Conservation (phyloP, 2,888 invertebrate genomes). For the Sarcophaga variegata region DNA sequence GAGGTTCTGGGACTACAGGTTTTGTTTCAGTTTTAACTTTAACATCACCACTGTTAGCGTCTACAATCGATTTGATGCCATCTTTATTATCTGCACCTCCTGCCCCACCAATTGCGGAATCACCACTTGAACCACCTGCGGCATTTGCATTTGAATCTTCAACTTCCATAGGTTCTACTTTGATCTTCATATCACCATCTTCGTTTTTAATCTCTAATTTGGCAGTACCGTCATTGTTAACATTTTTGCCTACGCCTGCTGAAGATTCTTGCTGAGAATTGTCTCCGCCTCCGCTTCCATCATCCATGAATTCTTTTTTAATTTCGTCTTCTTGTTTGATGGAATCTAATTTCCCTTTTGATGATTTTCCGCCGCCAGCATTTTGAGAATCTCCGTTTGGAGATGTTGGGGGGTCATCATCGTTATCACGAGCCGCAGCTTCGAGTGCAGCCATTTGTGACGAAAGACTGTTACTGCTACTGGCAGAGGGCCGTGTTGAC, state of each 20-base stretch:
- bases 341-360: slow-evolving; percentile 86
- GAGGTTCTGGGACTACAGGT: slow-evolving; percentile 84
- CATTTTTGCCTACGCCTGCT: slow-evolving; percentile 84
- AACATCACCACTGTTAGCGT: slow-evolving; percentile 75
- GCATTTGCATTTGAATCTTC: slow-evolving; percentile 74
- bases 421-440: slow-evolving; percentile 86
- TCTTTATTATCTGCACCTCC: slow-evolving; percentile 83
- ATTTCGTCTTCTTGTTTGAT: slow-evolving; percentile 87
- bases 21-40: slow-evolving; percentile 85
- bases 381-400: slow-evolving; percentile 80
- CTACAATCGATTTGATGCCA: slow-evolving; percentile 84
- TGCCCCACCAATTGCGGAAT: slow-evolving; percentile 75
- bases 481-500: slow-evolving; percentile 71
- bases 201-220: slow-evolving; percentile 78
- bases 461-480: slow-evolving; percentile 83
- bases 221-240: slow-evolving; percentile 85
- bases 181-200: slow-evolving; percentile 81
- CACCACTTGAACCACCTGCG: slow-evolving; percentile 40
- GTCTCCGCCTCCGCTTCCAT: slow-evolving; percentile 79
- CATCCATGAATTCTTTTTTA: slow-evolving; percentile 86
- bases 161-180: slow-evolving; percentile 81
- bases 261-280: slow-evolving; percentile 81
- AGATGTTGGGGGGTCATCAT: slow-evolving; percentile 86
- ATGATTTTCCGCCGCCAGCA: slow-evolving; percentile 77
- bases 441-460: slow-evolving; percentile 89